Conservation (phyloP, 2,888 invertebrate species). For the Xestia sexstrigata region DNA sequence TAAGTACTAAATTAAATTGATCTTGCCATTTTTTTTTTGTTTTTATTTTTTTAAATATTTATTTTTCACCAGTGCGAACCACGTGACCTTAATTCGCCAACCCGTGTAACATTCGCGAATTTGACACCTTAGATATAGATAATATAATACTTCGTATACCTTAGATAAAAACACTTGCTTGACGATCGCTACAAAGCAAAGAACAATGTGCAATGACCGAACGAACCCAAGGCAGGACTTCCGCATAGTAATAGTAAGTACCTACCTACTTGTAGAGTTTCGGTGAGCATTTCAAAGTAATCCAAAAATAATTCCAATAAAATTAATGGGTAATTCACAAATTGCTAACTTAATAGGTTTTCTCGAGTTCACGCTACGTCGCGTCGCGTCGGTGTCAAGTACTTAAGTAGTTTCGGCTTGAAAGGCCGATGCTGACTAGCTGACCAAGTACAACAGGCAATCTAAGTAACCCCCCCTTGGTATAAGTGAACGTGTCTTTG, state of each 20-base stretch:
- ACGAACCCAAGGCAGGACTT: neutral
- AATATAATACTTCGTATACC: no score
- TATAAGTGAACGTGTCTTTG: neutral
- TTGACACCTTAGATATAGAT: no score
- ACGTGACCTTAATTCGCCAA: no score
- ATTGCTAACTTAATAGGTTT: neutral
- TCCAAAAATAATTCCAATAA: neutral
- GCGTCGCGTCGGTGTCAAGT: neutral
- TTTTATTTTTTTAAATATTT: no score
- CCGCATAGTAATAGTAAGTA: neutral
- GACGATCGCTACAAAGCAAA: no score
- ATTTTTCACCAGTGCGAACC: no score
- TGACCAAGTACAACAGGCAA: neutral
- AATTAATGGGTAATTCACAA: neutral
- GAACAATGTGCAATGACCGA: no score
- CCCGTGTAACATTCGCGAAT: no score
- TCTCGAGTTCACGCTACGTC: slow-evolving; percentile 10
- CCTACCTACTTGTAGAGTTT: slow-evolving; percentile 11
- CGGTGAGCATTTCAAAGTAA: neutral
- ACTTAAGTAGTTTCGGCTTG: neutral
- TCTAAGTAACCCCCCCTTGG: neutral
- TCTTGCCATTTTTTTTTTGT: no score
- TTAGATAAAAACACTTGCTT: no score
- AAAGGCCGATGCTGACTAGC: slow-evolving; percentile 5
- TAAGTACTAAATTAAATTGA: no score